These are phyloP conservation scores for Agrenia bidenticulata DNA, from an alignment of 2,888 invertebrate genomes.

Conservation along the genomic window DNA sequence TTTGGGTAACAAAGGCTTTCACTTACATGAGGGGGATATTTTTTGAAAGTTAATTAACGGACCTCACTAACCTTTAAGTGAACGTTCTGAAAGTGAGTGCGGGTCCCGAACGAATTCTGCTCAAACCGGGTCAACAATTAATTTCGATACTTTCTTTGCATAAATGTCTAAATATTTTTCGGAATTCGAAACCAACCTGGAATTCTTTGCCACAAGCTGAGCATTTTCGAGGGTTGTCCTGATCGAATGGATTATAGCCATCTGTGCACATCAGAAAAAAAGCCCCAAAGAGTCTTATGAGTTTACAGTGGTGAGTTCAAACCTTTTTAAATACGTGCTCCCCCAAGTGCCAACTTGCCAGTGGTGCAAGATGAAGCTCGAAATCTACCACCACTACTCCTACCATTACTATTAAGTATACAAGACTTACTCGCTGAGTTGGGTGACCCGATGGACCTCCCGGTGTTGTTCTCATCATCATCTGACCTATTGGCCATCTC, in stretches of 20 bases:
- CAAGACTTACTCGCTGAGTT: conserved; percentile 34
- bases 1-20: background rate
- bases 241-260: conserved; percentile 53
- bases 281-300: background rate
- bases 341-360: too few relatives aligned
- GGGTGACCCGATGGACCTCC: conserved; percentile 54
- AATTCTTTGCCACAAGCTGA: conserved; percentile 90
- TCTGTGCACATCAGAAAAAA: background rate
- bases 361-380: too few relatives aligned
- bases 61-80: conserved; percentile 70
- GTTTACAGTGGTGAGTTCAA: too few relatives aligned
- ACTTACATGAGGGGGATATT: background rate
- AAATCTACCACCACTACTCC: too few relatives aligned
- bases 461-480: conserved; percentile 32
- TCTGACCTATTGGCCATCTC: conserved; percentile 28
- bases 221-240: conserved; percentile 87
- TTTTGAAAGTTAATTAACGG: background rate
- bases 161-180: too few relatives aligned
- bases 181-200: too few relatives aligned
- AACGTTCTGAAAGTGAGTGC: conserved; percentile 83
- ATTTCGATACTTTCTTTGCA: background rate
- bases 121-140: background rate
- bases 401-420: too few relatives aligned
- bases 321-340: too few relatives aligned
- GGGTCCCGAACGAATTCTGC: conserved; percentile 58